A percentile compares a stretch with the other conserved stretches of the same genome.
Conservation (phyloP, 2,888 invertebrate species). For the Drosophila infuscata region DNA sequence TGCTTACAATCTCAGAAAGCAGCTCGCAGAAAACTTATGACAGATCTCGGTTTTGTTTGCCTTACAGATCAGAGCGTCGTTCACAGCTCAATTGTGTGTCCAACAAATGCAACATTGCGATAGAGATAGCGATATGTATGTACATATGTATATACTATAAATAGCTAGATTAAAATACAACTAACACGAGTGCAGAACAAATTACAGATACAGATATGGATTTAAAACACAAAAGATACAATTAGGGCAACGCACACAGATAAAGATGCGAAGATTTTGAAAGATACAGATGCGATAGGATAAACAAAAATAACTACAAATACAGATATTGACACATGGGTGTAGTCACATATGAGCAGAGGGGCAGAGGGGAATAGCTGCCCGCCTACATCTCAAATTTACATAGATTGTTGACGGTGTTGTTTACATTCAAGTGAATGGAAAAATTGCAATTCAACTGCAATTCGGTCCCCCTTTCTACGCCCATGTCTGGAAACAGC, state of each 20-base stretch:
- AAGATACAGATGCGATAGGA: not conserved
- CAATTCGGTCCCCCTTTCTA: not conserved
- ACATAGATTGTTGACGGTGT: not conserved
- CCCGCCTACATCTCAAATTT: not conserved
- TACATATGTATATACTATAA: not conserved
- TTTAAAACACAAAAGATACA: not conserved
- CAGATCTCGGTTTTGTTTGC: conserved; percentile 51
- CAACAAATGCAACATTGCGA: not conserved
- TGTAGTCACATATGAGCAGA: not conserved
- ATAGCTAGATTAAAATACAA: conserved; percentile 10
- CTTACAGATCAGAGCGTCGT: conserved; percentile 61
- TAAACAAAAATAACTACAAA: conserved; percentile 1
- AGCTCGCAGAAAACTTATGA: conserved; percentile 30
- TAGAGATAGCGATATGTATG: not conserved
- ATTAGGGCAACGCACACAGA: not conserved
- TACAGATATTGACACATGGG: not conserved
- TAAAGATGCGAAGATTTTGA: not conserved
- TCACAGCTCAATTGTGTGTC: conserved; percentile 52
- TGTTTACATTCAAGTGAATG: not conserved
- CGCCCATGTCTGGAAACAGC: not conserved
- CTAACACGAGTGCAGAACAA: not conserved
- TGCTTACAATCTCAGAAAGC: conserved; percentile 29
- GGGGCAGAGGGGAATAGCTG: not conserved
- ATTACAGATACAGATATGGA: not conserved
- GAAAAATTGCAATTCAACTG: not conserved